Base-by-base conservation (phyloP, 2,113 vertebrate genomes). In the Plestiodon gilberti region DNA sequence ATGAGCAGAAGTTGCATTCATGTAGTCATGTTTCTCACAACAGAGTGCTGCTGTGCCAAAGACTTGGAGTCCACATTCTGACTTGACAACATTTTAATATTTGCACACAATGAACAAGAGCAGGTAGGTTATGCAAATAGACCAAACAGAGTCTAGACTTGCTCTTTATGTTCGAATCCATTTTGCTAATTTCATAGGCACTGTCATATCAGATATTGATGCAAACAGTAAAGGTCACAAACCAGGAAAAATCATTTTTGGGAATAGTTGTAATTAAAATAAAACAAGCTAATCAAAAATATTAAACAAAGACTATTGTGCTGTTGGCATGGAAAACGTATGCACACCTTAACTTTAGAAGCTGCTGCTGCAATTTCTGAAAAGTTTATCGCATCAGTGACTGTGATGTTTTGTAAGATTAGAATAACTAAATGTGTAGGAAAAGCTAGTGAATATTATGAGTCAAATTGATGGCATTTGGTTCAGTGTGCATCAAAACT, bases 401-500 rank as follows among this genome's bases (percentile, higher is more conserved):
- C 4, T 5, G 30, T 33, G 52, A 69, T 28, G 25, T 38, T 67
- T 78, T 78, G 25, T 23, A 55, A 88, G 40, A 78, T 75, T 0
- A 84, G 6, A 73, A 6, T 85, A n/a, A 25, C 64, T 83, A 52
- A 82, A 76, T 33, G 35, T 79, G 33, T 61, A 64, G 69, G 48
- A 67, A 65, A 82, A 22, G n/a, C 57, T 84, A 3, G 82, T 0
- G 80, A 55, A 76, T 78, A 85, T 14, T 35, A 83, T 78, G 40
- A 87, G 2, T 78, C 25, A 75, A 88, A 13, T 79, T 74, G 74
- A 48, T 77, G 82, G 86, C 76, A 64, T 92, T 82, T n/a, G 69
- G 40, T 82, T 88, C 84, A 28, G 57, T 40, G n/a, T 78, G 73
- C 85, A 91, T 83, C 76, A 85, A 57, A 91, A 88, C 81, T 88